phyloP scores from a whole-genome alignment of 2,888 invertebrate species.

The Glaucopsyche alexis region DNA sequence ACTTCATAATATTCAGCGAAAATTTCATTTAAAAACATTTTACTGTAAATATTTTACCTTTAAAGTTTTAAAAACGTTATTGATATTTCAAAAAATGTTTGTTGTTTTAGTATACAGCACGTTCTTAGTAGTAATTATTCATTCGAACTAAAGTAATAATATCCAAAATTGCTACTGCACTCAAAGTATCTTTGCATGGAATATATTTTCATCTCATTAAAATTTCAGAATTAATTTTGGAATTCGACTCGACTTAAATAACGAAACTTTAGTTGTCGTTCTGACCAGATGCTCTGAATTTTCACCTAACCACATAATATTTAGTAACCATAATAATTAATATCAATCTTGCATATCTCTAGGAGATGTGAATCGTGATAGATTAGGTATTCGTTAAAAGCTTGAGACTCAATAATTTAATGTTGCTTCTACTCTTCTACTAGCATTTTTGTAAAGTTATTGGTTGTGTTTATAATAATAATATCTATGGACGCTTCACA shows the following conservation, averaged over 20 bases:
- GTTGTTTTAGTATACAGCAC: not conserved
- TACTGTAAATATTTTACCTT: too few relatives aligned
- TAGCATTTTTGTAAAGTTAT: not conserved
- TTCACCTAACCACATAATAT: not conserved
- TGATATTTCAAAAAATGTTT: not conserved
- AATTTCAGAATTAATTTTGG: constrained; percentile 18
- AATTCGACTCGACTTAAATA: constrained; percentile 3
- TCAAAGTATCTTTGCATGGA: not conserved
- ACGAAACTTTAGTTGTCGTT: constrained; percentile 3
- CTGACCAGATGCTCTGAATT: not conserved
- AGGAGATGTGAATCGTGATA: too few relatives aligned
- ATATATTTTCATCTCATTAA: constrained; percentile 15
- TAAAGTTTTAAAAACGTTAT: constrained; percentile 40
- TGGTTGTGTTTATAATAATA: too few relatives aligned
- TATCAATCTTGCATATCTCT: not conserved
- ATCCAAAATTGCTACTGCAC: not conserved
- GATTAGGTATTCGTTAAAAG: not conserved
- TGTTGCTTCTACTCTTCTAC: too few relatives aligned
- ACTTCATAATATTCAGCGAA: constrained; percentile 50
- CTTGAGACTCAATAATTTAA: not conserved
- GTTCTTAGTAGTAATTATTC: constrained; percentile 18
- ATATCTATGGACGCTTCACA: too few relatives aligned
- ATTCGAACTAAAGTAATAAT: too few relatives aligned
- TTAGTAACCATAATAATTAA: not conserved
- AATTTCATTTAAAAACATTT: constrained; percentile 41